A percentile compares a stretch with the other conserved stretches of the same genome.
Evolutionary conservation across 2,888 invertebrate genomes (phyloP).

Genomic region (Luperina testacea): DNA sequence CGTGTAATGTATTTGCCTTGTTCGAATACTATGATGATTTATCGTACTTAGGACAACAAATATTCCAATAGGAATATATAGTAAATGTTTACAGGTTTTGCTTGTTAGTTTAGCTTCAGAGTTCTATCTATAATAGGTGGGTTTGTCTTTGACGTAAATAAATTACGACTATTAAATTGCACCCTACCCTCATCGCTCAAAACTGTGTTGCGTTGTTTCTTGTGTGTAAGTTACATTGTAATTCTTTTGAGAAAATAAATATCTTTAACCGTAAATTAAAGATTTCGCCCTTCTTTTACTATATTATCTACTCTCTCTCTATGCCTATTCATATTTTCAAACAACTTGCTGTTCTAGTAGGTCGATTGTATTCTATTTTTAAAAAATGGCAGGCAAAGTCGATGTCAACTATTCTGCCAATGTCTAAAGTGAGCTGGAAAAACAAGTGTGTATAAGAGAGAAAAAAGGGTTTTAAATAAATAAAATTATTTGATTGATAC

Average conservation of each 20-base stretch:
- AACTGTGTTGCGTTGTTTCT: no score
- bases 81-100: not conserved
- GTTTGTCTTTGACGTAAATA: not conserved
- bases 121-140: not conserved
- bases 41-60: not conserved
- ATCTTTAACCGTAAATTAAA: no score
- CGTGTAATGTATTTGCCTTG: not conserved
- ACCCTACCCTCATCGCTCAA: no score
- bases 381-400: no score
- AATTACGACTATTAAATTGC: not conserved
- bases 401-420: no score
- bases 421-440: no score
- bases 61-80: not conserved
- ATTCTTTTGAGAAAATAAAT: no score
- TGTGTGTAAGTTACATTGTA: no score
- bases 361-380: no score
- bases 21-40: slow-evolving; percentile 7
- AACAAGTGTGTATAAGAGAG: no score
- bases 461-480: no score
- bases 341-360: not conserved
- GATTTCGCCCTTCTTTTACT: not conserved
- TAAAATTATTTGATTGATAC: no score
- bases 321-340: not conserved
- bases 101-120: not conserved
- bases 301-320: not conserved